Evolutionary conservation across 1,140 invertebrate genomes (phyloP), one percentile per base, ranked within the genome.

Genomic region (Brachionus sp.): DNA sequence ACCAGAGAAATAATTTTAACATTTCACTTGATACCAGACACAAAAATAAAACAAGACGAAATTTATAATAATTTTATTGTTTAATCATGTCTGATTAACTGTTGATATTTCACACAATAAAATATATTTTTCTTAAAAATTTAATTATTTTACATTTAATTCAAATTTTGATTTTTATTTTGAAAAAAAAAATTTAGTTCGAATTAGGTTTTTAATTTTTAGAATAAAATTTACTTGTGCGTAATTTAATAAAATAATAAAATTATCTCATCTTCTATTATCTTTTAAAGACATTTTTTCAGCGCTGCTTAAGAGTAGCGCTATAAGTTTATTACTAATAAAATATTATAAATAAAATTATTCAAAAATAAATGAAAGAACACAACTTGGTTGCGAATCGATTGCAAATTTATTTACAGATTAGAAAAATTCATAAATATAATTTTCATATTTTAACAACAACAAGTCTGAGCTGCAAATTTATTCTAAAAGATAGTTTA

Each of bases 311-410:
- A 0, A 12, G 25, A 66, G 33, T 33, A 66, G 10, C 23, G 25
- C 33, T 66, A 33, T 66, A 13, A 66, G 10, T 64, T 33, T 33
- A 66, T 66, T 66, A 66, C 33, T 33, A 66, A 23, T 66, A 66
- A 33, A 66, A 57, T 57, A 57, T 57, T 57, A 57, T 57, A 70
- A 70, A 70, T 39, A 37, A 70, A 70, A 70, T 70, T 70, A 70
- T 70, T 70, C 66, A 70, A 39, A 39, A 70, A 37, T 39, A 70
- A 70, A 70, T 66, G 33, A 33, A 66, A 37, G 37, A 70, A 57
- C 50, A 57, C 50, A 70, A 70, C 35, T 39, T 19, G 10, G 66
- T 70, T 70, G 66, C 66, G 39, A 70, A 70, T 70, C 66, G 66
- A 70, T 70, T 64, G 62, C 62, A 64, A 64, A 64, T 64, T 64